phyloP scores from a whole-genome alignment of 2,113 vertebrate species.

The Petaurus breviceps region DNA sequence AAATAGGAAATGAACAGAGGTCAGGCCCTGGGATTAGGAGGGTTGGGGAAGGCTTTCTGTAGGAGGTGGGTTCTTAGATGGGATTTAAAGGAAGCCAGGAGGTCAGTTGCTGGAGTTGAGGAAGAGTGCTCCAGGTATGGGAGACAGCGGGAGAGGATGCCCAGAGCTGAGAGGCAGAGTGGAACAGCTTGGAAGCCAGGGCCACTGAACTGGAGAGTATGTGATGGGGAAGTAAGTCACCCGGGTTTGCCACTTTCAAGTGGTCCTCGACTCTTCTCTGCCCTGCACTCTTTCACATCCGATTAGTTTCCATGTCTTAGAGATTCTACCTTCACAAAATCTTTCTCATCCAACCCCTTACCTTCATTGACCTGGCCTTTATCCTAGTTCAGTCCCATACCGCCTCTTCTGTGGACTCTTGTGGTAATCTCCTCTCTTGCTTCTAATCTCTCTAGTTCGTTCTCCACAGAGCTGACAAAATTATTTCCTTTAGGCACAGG shows the following conservation, averaged over 20 bases:
- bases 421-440: background rate
- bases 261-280: background rate
- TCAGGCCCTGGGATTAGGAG: background rate
- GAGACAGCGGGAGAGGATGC: background rate
- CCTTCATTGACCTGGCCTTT: background rate
- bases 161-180: background rate
- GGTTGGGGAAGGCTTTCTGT: background rate
- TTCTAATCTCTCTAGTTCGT: background rate
- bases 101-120: background rate
- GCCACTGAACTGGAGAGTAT: background rate
- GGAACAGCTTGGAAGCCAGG: background rate
- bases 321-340: background rate
- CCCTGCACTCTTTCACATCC: background rate
- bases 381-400: background rate
- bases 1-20: background rate
- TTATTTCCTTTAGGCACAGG: background rate
- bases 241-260: background rate
- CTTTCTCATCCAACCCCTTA: background rate
- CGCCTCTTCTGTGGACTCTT: background rate
- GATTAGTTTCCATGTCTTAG: background rate
- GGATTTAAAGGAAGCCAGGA: background rate
- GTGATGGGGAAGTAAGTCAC: background rate
- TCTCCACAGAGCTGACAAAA: background rate
- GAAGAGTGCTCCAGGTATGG: background rate
- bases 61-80: background rate